Evolutionary conservation across 2,888 invertebrate species (phyloP), one percentile per base, ranked within the genome.

Genomic region (Drosophila seclusa): DNA sequence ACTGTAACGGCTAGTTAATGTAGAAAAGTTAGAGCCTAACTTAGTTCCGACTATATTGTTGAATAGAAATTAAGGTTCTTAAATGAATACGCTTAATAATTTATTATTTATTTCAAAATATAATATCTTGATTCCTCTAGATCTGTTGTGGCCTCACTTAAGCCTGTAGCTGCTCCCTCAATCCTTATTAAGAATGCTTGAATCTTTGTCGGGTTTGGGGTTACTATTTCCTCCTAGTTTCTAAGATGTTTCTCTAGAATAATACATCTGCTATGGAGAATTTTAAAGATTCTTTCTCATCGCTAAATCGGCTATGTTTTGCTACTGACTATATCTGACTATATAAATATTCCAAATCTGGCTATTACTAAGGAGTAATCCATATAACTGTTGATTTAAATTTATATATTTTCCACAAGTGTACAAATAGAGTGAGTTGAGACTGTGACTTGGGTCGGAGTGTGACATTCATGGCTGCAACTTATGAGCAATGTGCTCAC

Each of bases 401-500:
- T 38, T 8, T 4, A 8, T 38, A 18, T 38, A 18, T 38, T 38
- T 38, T 18, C 18, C 38, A 38, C 38, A 32, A 32, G 32, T 32
- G 32, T 11, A 32, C 10, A 32, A 11, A 32, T 11, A 2, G 18
- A 38, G 18, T 4, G 8, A 38, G 24, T 45, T 24, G 24, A 24
- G 7, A 16, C 42, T 11, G 21, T 42, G 42, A 2, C 21, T 21
- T 21, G 42, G 21, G 5, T 42, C 2, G 42, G 5, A 42, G 11
- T 5, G 42, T 42, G 42, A 21, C 42, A 42, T 16, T 16, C 55
- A 64, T 75, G 70, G 63, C 32, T 34, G 34, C 48, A 76, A 78
- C 68, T 73, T 73, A 68, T 63, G 76, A 73, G 57, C 72, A 68
- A 68, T 72, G 63, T 70, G 68, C 67, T 57, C 60, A 71, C 66